phyloP scores from a whole-genome alignment of 2,888 invertebrate genomes.

The Andrena minutula region DNA sequence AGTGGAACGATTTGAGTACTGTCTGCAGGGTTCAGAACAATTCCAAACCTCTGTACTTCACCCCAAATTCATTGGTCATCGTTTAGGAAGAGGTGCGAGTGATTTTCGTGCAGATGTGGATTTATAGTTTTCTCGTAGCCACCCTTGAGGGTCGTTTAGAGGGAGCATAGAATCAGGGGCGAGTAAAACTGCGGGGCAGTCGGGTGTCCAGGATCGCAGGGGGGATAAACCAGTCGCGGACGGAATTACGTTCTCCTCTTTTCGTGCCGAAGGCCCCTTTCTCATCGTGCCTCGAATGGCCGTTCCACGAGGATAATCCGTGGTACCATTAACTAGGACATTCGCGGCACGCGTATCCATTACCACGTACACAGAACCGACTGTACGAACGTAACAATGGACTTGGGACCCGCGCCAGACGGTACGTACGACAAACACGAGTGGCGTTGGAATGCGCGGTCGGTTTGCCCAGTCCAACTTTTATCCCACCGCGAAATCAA shows the following conservation, averaged over 20 bases:
- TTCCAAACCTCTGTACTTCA: too few relatives aligned
- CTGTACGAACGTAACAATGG: slow-evolving; percentile 38
- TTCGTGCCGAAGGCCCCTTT: background rate
- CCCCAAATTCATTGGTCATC: too few relatives aligned
- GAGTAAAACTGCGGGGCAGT: background rate
- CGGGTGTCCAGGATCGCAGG: background rate
- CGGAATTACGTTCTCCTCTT: slow-evolving; percentile 26
- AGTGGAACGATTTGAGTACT: too few relatives aligned
- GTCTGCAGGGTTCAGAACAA: too few relatives aligned
- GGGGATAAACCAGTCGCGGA: slow-evolving; percentile 1
- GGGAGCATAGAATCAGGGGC: background rate
- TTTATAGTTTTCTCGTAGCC: background rate
- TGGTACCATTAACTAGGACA: slow-evolving; percentile 60
- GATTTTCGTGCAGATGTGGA: background rate
- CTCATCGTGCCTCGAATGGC: slow-evolving; percentile 20
- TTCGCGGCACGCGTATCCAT: slow-evolving; percentile 60
- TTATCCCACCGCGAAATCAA: background rate
- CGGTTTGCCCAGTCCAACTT: background rate
- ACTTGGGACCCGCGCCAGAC: slow-evolving; percentile 24
- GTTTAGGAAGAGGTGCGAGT: too few relatives aligned
- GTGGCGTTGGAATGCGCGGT: background rate
- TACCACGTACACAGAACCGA: slow-evolving; percentile 51
- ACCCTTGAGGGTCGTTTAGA: background rate
- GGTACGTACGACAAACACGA: slow-evolving; percentile 3
- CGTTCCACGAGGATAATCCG: slow-evolving; percentile 52